phyloP scores from a whole-genome alignment of 2,888 invertebrate species.

The Chrysolina americana region DNA sequence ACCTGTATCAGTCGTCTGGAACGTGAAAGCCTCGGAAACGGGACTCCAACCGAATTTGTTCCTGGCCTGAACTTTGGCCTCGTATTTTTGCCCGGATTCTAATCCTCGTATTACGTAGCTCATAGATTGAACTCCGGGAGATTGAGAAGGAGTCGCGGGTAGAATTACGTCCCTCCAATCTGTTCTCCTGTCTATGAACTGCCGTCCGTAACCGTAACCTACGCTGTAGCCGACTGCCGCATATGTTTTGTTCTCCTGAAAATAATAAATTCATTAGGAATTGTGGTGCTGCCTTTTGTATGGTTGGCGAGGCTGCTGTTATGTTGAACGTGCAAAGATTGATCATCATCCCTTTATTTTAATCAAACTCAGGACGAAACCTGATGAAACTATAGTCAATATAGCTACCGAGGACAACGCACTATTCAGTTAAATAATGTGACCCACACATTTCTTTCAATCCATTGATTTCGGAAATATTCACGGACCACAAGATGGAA shows the following conservation, averaged over 20 bases:
- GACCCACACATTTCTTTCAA: too few species aligned
- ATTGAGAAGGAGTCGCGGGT: slow-evolving; percentile 69
- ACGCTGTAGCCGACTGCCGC: slow-evolving; percentile 60
- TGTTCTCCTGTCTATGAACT: slow-evolving; percentile 67
- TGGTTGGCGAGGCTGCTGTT: too few species aligned
- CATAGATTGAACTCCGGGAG: slow-evolving; percentile 75
- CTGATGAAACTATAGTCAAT: too few species aligned
- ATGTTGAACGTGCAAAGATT: too few species aligned
- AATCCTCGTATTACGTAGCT: slow-evolving; percentile 78
- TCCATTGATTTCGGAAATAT: too few species aligned
- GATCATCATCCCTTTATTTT: too few species aligned
- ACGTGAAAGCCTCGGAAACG: slow-evolving; percentile 75
- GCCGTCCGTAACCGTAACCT: slow-evolving; percentile 63
- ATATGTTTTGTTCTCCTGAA: slow-evolving; percentile 66
- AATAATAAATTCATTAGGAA: slow-evolving; percentile 29
- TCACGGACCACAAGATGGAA: too few species aligned
- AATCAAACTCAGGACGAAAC: too few species aligned
- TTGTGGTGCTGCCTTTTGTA: not conserved
- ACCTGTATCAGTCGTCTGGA: slow-evolving; percentile 78
- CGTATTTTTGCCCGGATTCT: slow-evolving; percentile 77
- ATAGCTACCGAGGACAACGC: too few species aligned
- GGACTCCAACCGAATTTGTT: slow-evolving; percentile 80
- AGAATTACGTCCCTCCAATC: slow-evolving; percentile 75
- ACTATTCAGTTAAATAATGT: too few species aligned
- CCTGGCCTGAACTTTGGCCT: slow-evolving; percentile 77